Percentiles rank a stretch among this genome's conserved stretches.
Conservation (phyloP, 1,140 invertebrate species). For the Drosophila ogumai region DNA sequence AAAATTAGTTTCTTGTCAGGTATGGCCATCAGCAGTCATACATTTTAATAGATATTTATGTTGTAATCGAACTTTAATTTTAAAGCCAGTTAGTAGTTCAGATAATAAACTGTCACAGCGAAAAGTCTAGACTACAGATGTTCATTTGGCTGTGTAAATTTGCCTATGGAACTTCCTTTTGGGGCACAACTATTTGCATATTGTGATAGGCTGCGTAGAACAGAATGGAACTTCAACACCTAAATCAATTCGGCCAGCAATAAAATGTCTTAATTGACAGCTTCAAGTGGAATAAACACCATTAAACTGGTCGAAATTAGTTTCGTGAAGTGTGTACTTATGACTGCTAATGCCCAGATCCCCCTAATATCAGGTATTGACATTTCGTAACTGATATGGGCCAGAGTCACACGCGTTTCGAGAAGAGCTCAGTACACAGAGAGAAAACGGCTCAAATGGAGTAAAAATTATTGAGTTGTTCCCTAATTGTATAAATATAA, state of each 20-base stretch:
- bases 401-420: conserved; percentile 31
- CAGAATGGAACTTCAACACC: not conserved
- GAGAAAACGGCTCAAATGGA: not conserved
- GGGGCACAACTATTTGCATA: conserved; percentile 23
- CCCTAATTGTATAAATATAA: too few relatives aligned
- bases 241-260: conserved; percentile 40
- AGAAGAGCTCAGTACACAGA: conserved; percentile 7
- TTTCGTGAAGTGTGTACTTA: conserved; percentile 58
- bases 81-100: conserved; percentile 6
- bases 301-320: conserved; percentile 48
- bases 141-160: conserved; percentile 14
- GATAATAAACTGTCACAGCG: conserved; percentile 17
- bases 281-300: conserved; percentile 48
- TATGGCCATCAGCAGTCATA: conserved; percentile 32
- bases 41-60: conserved; percentile 21
- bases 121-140: conserved; percentile 6
- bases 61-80: conserved; percentile 28
- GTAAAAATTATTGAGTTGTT: not conserved
- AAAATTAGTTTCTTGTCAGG: conserved; percentile 37
- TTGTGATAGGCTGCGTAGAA: not conserved
- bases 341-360: conserved; percentile 53
- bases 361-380: conserved; percentile 35
- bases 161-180: conserved; percentile 3
- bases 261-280: conserved; percentile 57
- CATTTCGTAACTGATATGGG: conserved; percentile 43